Percentiles rank a stretch among this genome's conserved stretches.
phyloP scores from a whole-genome alignment of 2,888 invertebrate genomes.

The Lasioglossum lativentre region DNA sequence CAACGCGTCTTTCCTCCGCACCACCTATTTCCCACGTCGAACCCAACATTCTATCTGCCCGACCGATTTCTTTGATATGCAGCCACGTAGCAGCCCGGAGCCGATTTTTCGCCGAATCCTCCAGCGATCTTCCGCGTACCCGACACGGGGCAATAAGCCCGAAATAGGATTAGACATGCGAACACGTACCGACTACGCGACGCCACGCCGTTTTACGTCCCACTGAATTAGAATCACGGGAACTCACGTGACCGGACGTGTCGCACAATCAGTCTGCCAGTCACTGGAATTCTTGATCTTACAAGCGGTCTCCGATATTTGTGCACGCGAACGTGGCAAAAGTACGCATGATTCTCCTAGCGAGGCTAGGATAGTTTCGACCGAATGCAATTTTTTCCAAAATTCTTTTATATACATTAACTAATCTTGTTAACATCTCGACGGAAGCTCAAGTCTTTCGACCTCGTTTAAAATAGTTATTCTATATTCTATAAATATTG shows the following conservation, averaged over 20 bases:
- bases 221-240: slow-evolving; percentile 52
- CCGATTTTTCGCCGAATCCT: neutral
- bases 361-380: neutral
- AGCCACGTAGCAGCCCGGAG: neutral
- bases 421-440: too few relatives aligned
- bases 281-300: neutral
- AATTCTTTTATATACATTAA: too few relatives aligned
- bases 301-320: too few relatives aligned
- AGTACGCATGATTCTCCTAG: too few relatives aligned
- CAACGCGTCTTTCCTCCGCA: neutral
- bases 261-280: slow-evolving; percentile 7
- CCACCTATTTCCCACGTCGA: neutral
- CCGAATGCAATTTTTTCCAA: too few relatives aligned
- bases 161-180: slow-evolving; percentile 2
- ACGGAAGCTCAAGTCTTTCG: too few relatives aligned
- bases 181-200: neutral
- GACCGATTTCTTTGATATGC: slow-evolving; percentile 1
- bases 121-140: neutral
- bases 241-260: slow-evolving; percentile 59
- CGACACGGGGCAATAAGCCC: neutral
- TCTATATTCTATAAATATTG: too few relatives aligned
- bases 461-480: too few relatives aligned
- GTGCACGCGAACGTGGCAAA: neutral
- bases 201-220: neutral
- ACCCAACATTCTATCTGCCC: neutral